Conservation (phyloP, 2,797 vertebrate species). For the Aphelocoma californica region DNA sequence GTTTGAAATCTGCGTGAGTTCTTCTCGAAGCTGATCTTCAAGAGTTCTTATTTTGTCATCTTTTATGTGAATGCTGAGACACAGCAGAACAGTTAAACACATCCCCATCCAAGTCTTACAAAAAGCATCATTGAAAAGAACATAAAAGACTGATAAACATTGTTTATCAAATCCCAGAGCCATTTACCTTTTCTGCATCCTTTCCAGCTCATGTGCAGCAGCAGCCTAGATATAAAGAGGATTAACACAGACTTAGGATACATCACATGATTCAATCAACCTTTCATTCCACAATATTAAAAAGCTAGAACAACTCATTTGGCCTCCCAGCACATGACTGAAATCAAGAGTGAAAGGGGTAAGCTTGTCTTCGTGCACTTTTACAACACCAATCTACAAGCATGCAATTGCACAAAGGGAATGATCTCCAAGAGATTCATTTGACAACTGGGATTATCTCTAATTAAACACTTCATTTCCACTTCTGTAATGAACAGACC, state of each 20-base stretch:
- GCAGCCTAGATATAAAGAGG: constrained; percentile 73
- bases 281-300: constrained; percentile 44
- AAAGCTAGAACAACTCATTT: constrained; percentile 43
- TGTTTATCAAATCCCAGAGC: constrained; percentile 41
- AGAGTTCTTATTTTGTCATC: constrained; percentile 79
- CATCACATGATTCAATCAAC: constrained; percentile 58
- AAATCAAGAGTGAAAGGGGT: not conserved
- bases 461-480: constrained; percentile 23
- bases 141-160: not conserved
- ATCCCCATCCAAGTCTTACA: not conserved
- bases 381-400: not conserved
- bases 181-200: constrained; percentile 89
- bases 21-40: constrained; percentile 75
- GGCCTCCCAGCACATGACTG: constrained; percentile 25
- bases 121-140: not conserved
- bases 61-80: constrained; percentile 70
- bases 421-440: not conserved
- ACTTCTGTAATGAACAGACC: not conserved
- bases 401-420: not conserved
- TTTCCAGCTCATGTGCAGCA: constrained; percentile 82
- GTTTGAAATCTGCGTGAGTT: constrained; percentile 62
- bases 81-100: not conserved
- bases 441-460: not conserved
- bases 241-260: constrained; percentile 56
- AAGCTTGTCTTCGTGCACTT: not conserved